Conservation (phyloP, 2,113 vertebrate genomes). For the Sarotherodon lohbergeri region DNA sequence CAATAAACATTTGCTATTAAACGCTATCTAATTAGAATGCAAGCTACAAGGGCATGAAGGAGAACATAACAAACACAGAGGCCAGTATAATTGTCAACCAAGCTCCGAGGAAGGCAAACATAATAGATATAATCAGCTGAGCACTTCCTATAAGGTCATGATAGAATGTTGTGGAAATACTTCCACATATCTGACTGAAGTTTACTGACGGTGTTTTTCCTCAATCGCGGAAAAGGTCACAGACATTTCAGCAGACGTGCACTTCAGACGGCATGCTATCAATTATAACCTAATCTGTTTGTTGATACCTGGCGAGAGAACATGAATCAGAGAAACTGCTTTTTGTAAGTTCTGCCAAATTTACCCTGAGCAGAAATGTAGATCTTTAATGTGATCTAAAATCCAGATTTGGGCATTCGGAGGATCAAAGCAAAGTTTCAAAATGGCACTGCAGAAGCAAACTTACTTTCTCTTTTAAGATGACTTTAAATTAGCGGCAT, state of each 20-base stretch:
- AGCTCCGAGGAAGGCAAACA: conserved; percentile 44
- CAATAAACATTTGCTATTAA: conserved; percentile 65
- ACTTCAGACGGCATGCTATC: conserved; percentile 26
- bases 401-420: neutral
- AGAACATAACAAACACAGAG: conserved; percentile 54
- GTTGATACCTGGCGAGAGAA: neutral
- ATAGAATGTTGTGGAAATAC: conserved; percentile 19
- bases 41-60: conserved; percentile 58
- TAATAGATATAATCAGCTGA: conserved; percentile 43
- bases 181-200: conserved; percentile 9
- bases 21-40: conserved; percentile 63
- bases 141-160: conserved; percentile 40
- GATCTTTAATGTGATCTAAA: neutral
- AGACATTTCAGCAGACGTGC: conserved; percentile 14
- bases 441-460: neutral
- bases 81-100: conserved; percentile 53
- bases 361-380: neutral
- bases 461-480: neutral
- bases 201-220: conserved; percentile 32
- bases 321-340: neutral
- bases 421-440: neutral
- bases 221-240: conserved; percentile 44
- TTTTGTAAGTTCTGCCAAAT: neutral
- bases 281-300: conserved; percentile 25
- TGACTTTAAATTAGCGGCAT: neutral